Evolutionary conservation across 1,140 invertebrate genomes (phyloP).

Genomic region (Penaeus chinensis): DNA sequence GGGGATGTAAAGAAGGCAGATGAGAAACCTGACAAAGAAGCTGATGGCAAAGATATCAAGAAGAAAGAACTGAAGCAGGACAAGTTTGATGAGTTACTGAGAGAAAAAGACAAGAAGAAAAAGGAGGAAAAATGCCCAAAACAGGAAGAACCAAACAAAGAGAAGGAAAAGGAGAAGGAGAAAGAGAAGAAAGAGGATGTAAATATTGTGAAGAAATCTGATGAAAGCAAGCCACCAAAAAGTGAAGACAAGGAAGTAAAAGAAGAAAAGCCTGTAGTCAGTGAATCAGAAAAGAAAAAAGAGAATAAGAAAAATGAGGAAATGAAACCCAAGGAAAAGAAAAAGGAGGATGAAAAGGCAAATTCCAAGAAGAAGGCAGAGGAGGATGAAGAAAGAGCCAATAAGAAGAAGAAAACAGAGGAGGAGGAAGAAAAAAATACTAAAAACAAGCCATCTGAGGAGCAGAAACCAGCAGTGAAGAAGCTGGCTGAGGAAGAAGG

Average conservation of each 20-base stretch:
- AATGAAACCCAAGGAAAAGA: constrained; percentile 5
- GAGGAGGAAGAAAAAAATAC: constrained; percentile 19
- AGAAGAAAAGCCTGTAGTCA: neutral
- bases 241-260: constrained; percentile 23
- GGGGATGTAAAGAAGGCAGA: neutral
- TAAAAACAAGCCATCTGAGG: constrained; percentile 19
- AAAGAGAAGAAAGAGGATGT: neutral
- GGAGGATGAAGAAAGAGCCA: neutral
- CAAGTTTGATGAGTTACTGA: neutral
- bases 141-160: constrained; percentile 8
- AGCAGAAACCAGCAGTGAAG: constrained; percentile 52
- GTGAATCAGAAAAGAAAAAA: neutral
- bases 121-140: neutral
- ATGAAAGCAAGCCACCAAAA: constrained; percentile 4
- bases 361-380: neutral
- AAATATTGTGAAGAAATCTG: neutral
- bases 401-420: neutral
- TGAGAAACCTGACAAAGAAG: constrained; percentile 7
- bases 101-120: constrained; percentile 6
- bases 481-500: constrained; percentile 55
- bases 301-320: neutral
- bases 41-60: neutral
- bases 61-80: neutral
- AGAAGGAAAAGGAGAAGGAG: neutral
- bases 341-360: constrained; percentile 1